A percentile compares a stretch with the other conserved stretches of the same genome.
phyloP scores from a whole-genome alignment of 2,113 vertebrate genomes.

The Piaya cayana region DNA sequence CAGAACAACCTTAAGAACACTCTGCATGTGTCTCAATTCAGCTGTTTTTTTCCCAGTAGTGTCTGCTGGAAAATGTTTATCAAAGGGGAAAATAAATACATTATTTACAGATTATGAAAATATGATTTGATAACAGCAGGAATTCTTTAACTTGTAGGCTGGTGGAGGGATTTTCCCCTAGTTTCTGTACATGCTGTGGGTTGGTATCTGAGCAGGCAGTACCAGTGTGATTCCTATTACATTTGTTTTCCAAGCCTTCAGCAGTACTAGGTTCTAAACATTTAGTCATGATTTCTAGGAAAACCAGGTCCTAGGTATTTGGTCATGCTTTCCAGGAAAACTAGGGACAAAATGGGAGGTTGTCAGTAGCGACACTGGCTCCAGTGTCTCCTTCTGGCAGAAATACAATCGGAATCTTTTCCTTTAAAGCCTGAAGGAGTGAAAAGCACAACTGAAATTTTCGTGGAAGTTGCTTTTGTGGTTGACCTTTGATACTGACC shows the following conservation, averaged over 20 bases:
- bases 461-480: not conserved
- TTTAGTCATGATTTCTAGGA: constrained; percentile 25
- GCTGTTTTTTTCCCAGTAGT: not conserved
- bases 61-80: not conserved
- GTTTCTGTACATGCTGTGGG: not conserved
- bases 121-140: not conserved
- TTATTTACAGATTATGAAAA: not conserved
- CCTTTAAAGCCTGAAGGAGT: not conserved
- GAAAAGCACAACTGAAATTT: not conserved
- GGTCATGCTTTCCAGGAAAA: constrained; percentile 43
- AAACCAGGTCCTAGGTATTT: not conserved
- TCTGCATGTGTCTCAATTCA: not conserved
- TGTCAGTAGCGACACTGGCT: not conserved
- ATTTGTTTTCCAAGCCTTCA: not conserved
- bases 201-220: not conserved
- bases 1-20: not conserved
- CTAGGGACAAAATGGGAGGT: not conserved
- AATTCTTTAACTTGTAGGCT: not conserved
- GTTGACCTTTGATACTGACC: not conserved
- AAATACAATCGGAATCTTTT: not conserved
- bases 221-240: not conserved
- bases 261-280: not conserved
- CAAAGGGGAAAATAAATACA: not conserved
- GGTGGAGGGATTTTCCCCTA: not conserved
- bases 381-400: not conserved